Evolutionary conservation across 2,113 vertebrate genomes (phyloP).

Genomic region (Oxygymnocypris stewartii): DNA sequence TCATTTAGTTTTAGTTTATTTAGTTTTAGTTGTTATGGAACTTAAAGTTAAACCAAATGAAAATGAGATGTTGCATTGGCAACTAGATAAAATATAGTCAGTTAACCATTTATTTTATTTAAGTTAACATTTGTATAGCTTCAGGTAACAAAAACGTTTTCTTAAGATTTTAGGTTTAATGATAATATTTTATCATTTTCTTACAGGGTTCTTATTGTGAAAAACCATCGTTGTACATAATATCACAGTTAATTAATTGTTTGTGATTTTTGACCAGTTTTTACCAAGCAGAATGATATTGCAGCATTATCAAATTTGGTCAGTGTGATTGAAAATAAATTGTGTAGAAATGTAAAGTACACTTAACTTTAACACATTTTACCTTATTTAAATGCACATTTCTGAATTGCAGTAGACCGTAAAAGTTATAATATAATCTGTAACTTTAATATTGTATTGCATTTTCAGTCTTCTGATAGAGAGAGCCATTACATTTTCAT

Average conservation of each 20-base stretch:
- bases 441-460: not conserved
- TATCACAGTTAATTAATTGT: not conserved
- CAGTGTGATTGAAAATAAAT: not conserved
- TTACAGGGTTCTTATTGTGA: not conserved
- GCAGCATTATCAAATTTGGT: not conserved
- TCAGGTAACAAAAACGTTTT: too few species aligned
- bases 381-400: not conserved
- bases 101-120: too few species aligned
- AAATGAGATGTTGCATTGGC: too few species aligned
- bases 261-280: too few species aligned
- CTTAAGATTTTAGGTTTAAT: not conserved
- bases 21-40: too few species aligned
- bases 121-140: too few species aligned
- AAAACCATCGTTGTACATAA: not conserved
- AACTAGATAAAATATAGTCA: too few species aligned
- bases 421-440: not conserved
- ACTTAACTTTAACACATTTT: too few species aligned
- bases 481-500: not conserved
- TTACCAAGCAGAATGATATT: not conserved
- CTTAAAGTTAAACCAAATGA: too few species aligned
- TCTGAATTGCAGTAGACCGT: not conserved
- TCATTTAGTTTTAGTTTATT: too few species aligned
- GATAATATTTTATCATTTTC: not conserved
- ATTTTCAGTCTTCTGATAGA: not conserved
- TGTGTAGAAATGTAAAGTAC: too few species aligned